Conservation (phyloP, 2,113 vertebrate genomes). For the Nothobranchius furzeri region DNA sequence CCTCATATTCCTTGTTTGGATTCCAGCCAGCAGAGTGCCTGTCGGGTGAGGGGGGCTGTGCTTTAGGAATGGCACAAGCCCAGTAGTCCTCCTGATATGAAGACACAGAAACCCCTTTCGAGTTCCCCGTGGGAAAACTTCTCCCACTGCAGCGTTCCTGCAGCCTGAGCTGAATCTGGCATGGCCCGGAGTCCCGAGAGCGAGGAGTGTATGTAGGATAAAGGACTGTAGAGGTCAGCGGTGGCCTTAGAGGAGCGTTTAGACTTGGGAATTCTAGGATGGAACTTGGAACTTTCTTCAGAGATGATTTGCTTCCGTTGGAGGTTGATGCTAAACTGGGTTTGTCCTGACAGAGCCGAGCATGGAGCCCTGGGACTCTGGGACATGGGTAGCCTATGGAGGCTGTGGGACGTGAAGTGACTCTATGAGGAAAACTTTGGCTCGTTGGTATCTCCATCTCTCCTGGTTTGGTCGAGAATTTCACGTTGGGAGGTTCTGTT, state of each 20-base stretch:
- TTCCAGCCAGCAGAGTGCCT: slow-evolving; percentile 84
- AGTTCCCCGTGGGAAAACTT: neutral
- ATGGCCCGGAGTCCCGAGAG: slow-evolving; percentile 11
- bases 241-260: slow-evolving; percentile 48
- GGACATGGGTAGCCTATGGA: slow-evolving; percentile 32
- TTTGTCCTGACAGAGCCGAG: slow-evolving; percentile 6
- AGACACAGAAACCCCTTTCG: slow-evolving; percentile 48
- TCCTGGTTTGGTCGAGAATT: slow-evolving; percentile 8
- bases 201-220: slow-evolving; percentile 40
- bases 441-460: slow-evolving; percentile 18
- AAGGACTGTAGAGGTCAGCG: slow-evolving; percentile 60
- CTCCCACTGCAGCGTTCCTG: neutral
- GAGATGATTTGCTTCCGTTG: slow-evolving; percentile 18
- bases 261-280: slow-evolving; percentile 52
- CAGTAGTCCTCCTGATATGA: slow-evolving; percentile 85
- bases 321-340: neutral
- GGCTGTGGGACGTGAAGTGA: slow-evolving; percentile 17
- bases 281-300: slow-evolving; percentile 49
- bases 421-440: slow-evolving; percentile 10
- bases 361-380: slow-evolving; percentile 45
- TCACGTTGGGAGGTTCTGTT: slow-evolving; percentile 8
- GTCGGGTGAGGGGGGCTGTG: slow-evolving; percentile 81
- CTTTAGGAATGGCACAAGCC: slow-evolving; percentile 86
- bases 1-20: slow-evolving; percentile 88
- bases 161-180: slow-evolving; percentile 17